These are phyloP conservation scores for Dendrocopos noguchii DNA, from an alignment of 2,113 vertebrate genomes.

Conservation along the genomic window DNA sequence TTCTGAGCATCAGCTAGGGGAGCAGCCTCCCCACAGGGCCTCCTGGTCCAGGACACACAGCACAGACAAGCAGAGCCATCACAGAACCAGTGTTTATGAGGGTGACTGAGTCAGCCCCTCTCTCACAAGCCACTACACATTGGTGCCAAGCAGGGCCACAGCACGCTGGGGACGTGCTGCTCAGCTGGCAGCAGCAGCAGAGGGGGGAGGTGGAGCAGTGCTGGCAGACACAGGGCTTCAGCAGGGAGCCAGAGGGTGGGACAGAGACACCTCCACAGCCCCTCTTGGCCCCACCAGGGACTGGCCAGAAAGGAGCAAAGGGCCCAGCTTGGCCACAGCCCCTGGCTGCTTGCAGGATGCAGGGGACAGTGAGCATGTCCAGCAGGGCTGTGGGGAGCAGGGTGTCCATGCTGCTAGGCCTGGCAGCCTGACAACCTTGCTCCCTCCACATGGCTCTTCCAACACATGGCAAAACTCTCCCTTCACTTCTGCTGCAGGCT, in stretches of 20 bases:
- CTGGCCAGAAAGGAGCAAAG: not conserved
- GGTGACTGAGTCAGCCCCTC: not conserved
- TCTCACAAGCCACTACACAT: constrained; percentile 32
- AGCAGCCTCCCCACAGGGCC: not conserved
- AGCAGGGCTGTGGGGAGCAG: not conserved
- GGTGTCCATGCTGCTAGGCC: not conserved
- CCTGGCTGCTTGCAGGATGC: not conserved
- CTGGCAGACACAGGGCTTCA: not conserved
- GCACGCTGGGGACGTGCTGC: not conserved
- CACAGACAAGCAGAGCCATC: not conserved
- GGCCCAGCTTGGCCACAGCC: not conserved
- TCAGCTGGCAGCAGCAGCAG: not conserved
- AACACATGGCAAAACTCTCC: not conserved
- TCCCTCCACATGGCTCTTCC: not conserved
- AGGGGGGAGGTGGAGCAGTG: accelerated
- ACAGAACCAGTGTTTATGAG: constrained; percentile 43
- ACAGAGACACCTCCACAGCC: not conserved
- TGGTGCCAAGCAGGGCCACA: not conserved
- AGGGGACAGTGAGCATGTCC: accelerated
- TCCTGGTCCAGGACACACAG: not conserved
- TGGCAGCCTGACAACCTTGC: not conserved
- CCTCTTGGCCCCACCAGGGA: not conserved
- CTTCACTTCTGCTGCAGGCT: not conserved
- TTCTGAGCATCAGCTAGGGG: accelerated
- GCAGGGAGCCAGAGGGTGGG: accelerated